Base-by-base conservation (phyloP, 2,888 invertebrate genomes). In the Heteromurus nitidus region DNA sequence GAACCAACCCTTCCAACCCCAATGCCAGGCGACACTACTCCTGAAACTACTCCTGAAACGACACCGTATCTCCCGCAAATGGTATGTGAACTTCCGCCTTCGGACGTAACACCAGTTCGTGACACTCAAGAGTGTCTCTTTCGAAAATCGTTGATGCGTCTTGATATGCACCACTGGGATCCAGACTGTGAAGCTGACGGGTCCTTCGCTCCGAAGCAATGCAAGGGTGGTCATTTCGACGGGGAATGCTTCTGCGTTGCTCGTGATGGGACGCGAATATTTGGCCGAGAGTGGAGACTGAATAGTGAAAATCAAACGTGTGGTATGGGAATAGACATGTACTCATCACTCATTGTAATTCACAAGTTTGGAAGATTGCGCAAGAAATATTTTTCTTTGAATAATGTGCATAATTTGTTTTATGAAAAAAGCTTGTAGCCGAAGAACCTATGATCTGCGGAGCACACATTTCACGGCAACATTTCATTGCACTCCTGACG, bases 241-340 rank as follows among this genome's bases (percentile, higher is more conserved):
- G 88, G 88, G 88, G 92, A 93, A 89, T 94, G 94, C 89, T 93
- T 93, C 88, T 94, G 94, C 89, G 91, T 91, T 75, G 91, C 92
- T 88, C 89, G 89, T 85, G 87, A 89, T 67, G 93, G 93, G 50
- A 90, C 90, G 50, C 90, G 93, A 88, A 91, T 93, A 88, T 93
- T 92, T 89, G 93, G 94, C 87, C 92, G 92, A 90, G 91, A 92
- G 88, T 92, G 92, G 91, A 90, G 91, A 88, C 89, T 88, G 42
- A 89, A 92, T 74, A 90, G 92, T 2, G 89, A 89, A 72, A 91
- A 92, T 73, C 93, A 93, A 93, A 92, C 91, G 84, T 93, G 93
- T 88, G 92, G 93, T 93, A 90, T 36, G 36, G n/a, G n/a, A n/a
- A n/a, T n/a, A n/a, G n/a, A n/a, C n/a, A n/a, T n/a, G n/a, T n/a